A percentile compares a stretch with the other conserved stretches of the same genome.
These are phyloP conservation scores for Coregonus ussuriensis DNA, from an alignment of 2,797 vertebrate genomes.

Conservation along the genomic window DNA sequence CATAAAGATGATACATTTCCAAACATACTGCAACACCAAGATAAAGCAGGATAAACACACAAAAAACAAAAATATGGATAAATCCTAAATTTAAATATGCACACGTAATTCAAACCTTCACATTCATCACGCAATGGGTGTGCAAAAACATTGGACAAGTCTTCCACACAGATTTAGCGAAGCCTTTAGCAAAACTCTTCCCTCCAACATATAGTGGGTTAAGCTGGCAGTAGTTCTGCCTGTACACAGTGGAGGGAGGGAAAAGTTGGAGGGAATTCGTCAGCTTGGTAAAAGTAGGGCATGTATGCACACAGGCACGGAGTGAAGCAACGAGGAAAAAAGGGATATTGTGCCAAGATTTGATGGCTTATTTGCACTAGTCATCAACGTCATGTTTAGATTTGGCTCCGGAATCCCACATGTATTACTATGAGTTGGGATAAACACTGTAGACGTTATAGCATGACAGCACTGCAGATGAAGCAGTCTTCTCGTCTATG, in stretches of 20 bases:
- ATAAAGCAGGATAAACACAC: background rate
- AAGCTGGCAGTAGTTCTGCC: background rate
- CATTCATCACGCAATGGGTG: background rate
- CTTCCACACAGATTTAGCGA: background rate
- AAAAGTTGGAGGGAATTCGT: background rate
- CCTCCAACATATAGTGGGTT: background rate
- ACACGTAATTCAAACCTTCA: background rate
- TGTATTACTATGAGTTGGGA: background rate
- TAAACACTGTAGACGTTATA: slow-evolving; percentile 33
- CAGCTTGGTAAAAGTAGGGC: background rate
- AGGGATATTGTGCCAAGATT: background rate
- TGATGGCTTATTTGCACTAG: background rate
- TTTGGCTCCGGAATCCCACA: background rate
- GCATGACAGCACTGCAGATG: slow-evolving; percentile 28
- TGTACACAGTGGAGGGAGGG: background rate
- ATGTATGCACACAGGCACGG: background rate
- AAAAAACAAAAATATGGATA: background rate
- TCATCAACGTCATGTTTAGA: background rate
- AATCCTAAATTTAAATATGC: background rate
- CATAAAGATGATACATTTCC: background rate
- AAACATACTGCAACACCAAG: background rate
- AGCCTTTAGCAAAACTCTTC: background rate
- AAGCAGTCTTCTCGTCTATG: slow-evolving; percentile 50
- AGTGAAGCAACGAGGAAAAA: background rate
- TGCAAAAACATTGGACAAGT: background rate